phyloP scores from a whole-genome alignment of 1,140 invertebrate genomes.

The Brachionus rotundiformis region DNA sequence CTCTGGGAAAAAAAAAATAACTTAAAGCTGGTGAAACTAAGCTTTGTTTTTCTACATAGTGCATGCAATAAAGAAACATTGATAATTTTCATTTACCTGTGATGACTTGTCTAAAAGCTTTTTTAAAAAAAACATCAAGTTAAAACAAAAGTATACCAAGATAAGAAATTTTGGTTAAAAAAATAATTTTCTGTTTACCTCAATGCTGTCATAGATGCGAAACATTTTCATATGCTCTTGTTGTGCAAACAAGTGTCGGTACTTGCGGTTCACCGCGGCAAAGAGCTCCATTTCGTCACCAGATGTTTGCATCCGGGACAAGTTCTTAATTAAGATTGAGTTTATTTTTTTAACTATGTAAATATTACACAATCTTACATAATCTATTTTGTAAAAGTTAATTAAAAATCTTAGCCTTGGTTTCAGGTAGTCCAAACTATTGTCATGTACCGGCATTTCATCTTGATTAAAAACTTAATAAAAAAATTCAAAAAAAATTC shows the following conservation, averaged over 20 bases:
- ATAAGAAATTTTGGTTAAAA: neutral
- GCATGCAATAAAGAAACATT: neutral
- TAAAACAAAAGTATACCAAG: neutral
- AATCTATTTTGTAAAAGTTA: slow-evolving; percentile 60
- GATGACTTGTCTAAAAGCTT: slow-evolving; percentile 7
- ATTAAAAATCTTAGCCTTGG: slow-evolving; percentile 59
- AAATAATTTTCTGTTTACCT: slow-evolving; percentile 54
- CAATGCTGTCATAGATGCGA: slow-evolving; percentile 60
- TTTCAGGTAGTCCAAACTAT: slow-evolving; percentile 57
- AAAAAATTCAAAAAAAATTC: neutral
- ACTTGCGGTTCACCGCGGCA: slow-evolving; percentile 60
- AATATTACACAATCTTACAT: slow-evolving; percentile 56
- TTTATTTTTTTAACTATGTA: neutral
- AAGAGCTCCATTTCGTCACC: slow-evolving; percentile 65
- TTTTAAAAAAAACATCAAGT: neutral
- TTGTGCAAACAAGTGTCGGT: slow-evolving; percentile 58
- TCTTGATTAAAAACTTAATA: slow-evolving; percentile 48
- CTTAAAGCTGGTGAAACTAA: neutral
- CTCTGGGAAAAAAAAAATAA: neutral
- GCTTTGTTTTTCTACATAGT: neutral
- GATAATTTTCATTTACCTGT: neutral
- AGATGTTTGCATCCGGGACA: slow-evolving; percentile 57
- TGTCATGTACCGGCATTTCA: slow-evolving; percentile 58
- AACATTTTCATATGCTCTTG: slow-evolving; percentile 62
- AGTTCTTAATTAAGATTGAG: slow-evolving; percentile 55